These are phyloP conservation scores for Dasyurus viverrinus DNA, from an alignment of 2,113 vertebrate species.

Conservation along the genomic window DNA sequence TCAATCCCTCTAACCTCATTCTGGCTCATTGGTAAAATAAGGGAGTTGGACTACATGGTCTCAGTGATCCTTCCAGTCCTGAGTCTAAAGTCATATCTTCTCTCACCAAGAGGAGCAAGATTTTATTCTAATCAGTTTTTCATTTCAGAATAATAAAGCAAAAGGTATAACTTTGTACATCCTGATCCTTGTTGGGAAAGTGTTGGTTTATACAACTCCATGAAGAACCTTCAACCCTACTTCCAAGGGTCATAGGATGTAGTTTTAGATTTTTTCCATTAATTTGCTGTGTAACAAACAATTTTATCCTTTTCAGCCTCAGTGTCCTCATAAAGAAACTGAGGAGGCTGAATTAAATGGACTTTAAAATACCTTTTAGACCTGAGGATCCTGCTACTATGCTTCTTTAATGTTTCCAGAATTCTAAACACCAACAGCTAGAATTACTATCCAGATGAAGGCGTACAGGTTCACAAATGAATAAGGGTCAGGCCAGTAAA, in stretches of 20 bases:
- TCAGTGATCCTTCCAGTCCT: neutral
- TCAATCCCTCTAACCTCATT: neutral
- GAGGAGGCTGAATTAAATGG: too few relatives aligned
- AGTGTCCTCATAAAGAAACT: too few relatives aligned
- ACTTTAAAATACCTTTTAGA: neutral
- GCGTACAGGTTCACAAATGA: too few relatives aligned
- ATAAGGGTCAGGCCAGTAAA: too few relatives aligned
- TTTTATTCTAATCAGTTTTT: neutral
- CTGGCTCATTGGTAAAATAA: neutral
- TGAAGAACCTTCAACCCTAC: neutral
- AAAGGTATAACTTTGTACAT: neutral
- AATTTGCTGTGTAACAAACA: too few relatives aligned
- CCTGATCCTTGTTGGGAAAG: neutral
- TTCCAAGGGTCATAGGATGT: neutral
- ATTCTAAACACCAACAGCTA: neutral
- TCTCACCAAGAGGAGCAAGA: neutral
- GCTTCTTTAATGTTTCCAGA: neutral
- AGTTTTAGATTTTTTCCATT: neutral
- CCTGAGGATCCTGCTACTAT: neutral
- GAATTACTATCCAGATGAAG: neutral
- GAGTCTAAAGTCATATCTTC: neutral
- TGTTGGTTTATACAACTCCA: neutral
- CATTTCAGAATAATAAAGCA: neutral
- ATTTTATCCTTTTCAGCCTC: too few relatives aligned
- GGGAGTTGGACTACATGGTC: too few relatives aligned